Evolutionary conservation across 2,113 vertebrate genomes (phyloP), one percentile per base, ranked within the genome.

Genomic region (Semicossyphus pulcher): DNA sequence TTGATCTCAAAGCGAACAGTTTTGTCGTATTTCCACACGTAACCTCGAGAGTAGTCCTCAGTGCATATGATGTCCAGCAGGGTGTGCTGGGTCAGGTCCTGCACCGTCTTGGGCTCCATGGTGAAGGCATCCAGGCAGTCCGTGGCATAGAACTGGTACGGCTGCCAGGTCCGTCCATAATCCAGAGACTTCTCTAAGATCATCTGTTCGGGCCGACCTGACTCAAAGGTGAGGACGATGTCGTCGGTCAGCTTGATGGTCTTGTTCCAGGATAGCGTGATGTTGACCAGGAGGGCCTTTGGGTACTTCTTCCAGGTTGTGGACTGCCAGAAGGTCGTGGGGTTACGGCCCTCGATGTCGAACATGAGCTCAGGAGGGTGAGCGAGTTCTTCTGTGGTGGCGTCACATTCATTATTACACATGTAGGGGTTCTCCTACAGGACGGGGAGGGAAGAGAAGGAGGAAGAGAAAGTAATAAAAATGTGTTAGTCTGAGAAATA

Each of bases 401-500:
- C 96, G 12, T 99, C 97, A 86, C 97, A 99, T 90, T 99, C 98
- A 12, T 99, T 98, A 91, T 99, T 99, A 92, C 98, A 99, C 98
- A 99, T 99, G 93, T 99, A 99, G 12, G 97, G 98, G 89, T 98
- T 99, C 60, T 98, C 97, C 97, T 99, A 61, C 42, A 90, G 62
- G 67, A 9, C 76, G 70, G 88, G 72, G 92, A 73, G 66, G 88
- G 81, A 1, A 71, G 15, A 72, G 12, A 52, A 21, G 32, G 21
- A 59, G 3, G 15, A 47, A 20, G 45, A 57, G 29, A 53, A 42
- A 39, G 7, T 0, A 15, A 72, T 5, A 10, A 7, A 25, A 52
- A 39, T 11, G 2, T 18, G 41, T 71, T 39, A 62, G 47, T 65
- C 20, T 12, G 20, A 0, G 9, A 48, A 23, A 72, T 70, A n/a